A percentile compares a stretch with the other conserved stretches of the same genome.
These are phyloP conservation scores for Chrysopilus asiliformis DNA, from an alignment of 2,888 invertebrate species.

Conservation along the genomic window DNA sequence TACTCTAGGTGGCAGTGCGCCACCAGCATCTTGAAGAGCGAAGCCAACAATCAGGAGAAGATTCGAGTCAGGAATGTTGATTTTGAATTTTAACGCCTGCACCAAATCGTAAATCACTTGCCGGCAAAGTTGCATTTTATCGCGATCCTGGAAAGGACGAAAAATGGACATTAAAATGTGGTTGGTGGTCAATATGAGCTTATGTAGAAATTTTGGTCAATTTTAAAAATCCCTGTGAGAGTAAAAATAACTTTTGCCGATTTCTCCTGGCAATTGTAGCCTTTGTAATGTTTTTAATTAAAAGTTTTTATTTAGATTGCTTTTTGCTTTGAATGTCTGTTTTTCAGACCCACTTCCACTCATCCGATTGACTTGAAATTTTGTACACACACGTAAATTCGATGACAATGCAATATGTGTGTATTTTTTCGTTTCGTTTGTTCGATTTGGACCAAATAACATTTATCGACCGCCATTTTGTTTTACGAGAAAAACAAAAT, in stretches of 20 bases:
- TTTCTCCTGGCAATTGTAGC: neutral
- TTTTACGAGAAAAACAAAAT: no score
- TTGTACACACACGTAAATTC: no score
- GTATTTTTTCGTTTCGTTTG: no score
- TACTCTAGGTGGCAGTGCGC: conserved; percentile 65
- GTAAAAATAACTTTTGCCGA: conserved; percentile 1
- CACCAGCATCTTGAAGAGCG: conserved; percentile 85
- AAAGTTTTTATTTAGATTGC: no score
- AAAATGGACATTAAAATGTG: neutral
- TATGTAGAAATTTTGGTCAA: no score
- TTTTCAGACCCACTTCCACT: no score
- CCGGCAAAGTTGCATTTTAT: conserved; percentile 82
- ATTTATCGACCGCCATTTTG: no score
- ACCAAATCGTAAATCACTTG: conserved; percentile 89
- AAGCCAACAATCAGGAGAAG: conserved; percentile 81
- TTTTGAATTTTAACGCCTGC: conserved; percentile 91
- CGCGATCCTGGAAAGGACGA: conserved; percentile 51
- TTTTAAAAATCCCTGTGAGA: no score
- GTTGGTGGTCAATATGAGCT: neutral
- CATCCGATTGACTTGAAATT: no score
- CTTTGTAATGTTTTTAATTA: neutral
- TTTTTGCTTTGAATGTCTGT: no score
- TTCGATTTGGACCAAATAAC: no score
- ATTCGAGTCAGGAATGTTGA: conserved; percentile 87
- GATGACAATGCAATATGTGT: no score